These are phyloP conservation scores for Euphysa ruthae DNA, from an alignment of 30 jellyfish, hydroid and myxozoan species.

Conservation along the genomic window DNA sequence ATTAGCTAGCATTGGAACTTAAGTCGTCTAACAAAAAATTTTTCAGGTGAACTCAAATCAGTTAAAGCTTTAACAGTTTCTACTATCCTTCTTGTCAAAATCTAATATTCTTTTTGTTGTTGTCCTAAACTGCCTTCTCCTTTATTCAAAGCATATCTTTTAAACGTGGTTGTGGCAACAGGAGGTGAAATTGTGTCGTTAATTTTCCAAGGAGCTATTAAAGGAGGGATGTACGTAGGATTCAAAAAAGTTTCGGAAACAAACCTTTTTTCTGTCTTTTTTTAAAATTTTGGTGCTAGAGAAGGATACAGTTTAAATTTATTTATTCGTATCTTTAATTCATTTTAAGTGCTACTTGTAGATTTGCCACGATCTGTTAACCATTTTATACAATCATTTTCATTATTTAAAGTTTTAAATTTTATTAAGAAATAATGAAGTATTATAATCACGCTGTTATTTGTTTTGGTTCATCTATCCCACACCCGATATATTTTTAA, in stretches of 20 bases:
- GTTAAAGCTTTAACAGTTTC: constrained; percentile 15
- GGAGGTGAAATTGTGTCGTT: neutral
- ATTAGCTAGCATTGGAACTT: too few species aligned
- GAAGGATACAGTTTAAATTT: constrained; percentile 6
- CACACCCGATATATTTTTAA: neutral
- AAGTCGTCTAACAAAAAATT: neutral
- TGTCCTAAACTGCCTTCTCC: constrained; percentile 24
- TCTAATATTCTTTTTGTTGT: constrained; percentile 14
- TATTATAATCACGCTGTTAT: neutral
- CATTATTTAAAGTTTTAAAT: too few species aligned
- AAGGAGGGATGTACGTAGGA: constrained; percentile 2
- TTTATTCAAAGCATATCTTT: neutral
- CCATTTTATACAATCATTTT: neutral
- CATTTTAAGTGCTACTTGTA: constrained; percentile 1
- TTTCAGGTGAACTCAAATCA: neutral
- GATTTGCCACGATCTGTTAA: neutral
- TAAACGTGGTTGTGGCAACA: neutral
- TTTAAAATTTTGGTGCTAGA: neutral
- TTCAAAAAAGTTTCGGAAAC: neutral
- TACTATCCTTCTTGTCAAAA: constrained; percentile 13
- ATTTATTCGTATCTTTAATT: neutral
- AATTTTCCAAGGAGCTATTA: neutral
- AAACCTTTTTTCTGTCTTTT: neutral
- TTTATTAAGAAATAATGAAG: neutral
- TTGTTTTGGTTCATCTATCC: neutral